Evolutionary conservation across 2,888 invertebrate genomes (phyloP), one percentile per base, ranked within the genome.

Genomic region (Agriopis aurantiaria): DNA sequence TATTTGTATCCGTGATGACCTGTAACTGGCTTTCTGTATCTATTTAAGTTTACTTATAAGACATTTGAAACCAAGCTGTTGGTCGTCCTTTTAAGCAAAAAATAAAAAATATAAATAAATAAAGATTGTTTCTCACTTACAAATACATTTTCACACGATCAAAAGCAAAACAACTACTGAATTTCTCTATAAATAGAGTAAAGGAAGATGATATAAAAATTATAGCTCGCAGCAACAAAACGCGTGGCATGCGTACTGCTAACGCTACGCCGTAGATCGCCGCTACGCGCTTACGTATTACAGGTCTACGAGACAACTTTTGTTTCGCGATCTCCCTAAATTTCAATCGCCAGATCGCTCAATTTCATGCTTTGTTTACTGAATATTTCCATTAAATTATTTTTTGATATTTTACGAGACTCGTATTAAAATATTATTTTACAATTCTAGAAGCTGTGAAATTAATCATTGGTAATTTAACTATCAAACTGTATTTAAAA

Each of bases 381-480:
- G 1, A 53, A 53, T 12, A 12, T 10, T 9, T 12, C 4, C 12
- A 5, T 17, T 17, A 53, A 53, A 53, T 1, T 8, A 33, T 3
- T 40, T 33, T 14, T 33, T 6, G 12, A 33, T 12, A 40, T 11
- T 23, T 53, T 33, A 23, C 10, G 33, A 6, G 53, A 53, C 12
- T 12, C 33, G 33, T 33, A 9, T 3, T 12, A 67, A 72, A 53
- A 74, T 56, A 64, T 65, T 33, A 33, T 33, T 33, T 64, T 58
- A 48, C 33, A 61, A 49, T 45, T 65, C 57, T 33, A 68, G 68
- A 68, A 72, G 59, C 69, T 66, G 7, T 61, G n/a, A 48, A n/a
- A 48, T 48, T 1, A 48, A 48, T 48, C n/a, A 12, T 12, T 48
- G 6, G 3, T n/a, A 6, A 7, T n/a, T 10, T 10, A 46, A 12